Evolutionary conservation across 2,797 vertebrate genomes (phyloP).

Genomic region (Poecilia velifera): DNA sequence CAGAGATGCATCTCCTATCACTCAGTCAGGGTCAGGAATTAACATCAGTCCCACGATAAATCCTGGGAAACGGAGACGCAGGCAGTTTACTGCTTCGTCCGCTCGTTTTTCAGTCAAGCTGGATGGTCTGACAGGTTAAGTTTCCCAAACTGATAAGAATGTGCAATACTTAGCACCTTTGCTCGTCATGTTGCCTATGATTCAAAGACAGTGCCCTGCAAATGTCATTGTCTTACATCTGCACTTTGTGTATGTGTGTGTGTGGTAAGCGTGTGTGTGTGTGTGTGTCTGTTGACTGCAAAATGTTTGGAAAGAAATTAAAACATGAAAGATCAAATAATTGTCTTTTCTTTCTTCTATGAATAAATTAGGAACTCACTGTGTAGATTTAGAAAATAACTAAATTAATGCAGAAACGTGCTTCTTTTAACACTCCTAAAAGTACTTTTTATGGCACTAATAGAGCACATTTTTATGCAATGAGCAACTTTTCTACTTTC

Average conservation of each 20-base stretch:
- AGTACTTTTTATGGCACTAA: background rate
- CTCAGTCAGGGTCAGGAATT: constrained; percentile 42
- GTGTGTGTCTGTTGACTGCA: constrained; percentile 38
- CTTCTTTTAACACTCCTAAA: background rate
- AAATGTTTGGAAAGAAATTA: constrained; percentile 57
- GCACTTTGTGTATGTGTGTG: constrained; percentile 59
- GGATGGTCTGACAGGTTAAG: constrained; percentile 43
- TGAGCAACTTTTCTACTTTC: background rate
- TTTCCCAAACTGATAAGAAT: constrained; percentile 59
- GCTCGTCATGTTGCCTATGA: constrained; percentile 71
- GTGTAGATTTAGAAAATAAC: background rate
- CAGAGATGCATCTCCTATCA: constrained; percentile 48
- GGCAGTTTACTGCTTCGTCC: constrained; percentile 9
- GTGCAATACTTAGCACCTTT: constrained; percentile 88
- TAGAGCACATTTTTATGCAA: background rate
- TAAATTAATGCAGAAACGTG: background rate
- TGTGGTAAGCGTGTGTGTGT: constrained; percentile 5
- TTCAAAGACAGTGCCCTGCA: constrained; percentile 52
- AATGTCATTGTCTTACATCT: constrained; percentile 63
- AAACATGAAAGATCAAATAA: constrained; percentile 38
- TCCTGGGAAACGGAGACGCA: constrained; percentile 29
- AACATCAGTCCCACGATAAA: constrained; percentile 42
- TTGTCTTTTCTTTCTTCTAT: background rate
- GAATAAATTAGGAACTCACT: background rate
- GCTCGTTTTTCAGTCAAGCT: constrained; percentile 41